Conservation (phyloP, 1,140 invertebrate species). For the Nebria ingens region DNA sequence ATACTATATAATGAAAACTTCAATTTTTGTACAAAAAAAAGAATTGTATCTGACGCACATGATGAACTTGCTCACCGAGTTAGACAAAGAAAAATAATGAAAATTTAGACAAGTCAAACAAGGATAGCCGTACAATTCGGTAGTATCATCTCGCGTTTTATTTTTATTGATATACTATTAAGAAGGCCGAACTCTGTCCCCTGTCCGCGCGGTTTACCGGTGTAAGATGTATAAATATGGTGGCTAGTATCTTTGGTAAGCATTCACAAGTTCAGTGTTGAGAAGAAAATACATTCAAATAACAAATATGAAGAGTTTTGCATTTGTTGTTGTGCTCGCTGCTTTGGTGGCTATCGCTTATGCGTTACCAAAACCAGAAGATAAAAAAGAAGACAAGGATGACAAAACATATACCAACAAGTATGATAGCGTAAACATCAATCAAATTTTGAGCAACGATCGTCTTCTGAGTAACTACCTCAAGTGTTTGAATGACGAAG, state of each 20-base stretch:
- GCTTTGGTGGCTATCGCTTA: constrained; percentile 17
- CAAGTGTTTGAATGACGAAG: constrained; percentile 42
- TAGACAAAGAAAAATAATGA: too few relatives aligned
- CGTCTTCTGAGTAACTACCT: constrained; percentile 41
- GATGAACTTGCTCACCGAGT: too few relatives aligned
- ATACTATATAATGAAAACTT: too few relatives aligned
- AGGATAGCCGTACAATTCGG: too few relatives aligned
- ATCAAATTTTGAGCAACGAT: constrained; percentile 40
- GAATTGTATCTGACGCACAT: too few relatives aligned
- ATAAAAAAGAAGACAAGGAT: too few relatives aligned
- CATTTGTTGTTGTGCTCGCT: constrained; percentile 6
- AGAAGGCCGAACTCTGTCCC: too few relatives aligned
- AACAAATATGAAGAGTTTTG: not conserved
- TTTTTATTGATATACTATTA: too few relatives aligned
- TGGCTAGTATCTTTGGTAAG: not conserved
- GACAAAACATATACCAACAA: constrained; percentile 45
- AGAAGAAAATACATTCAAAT: not conserved
- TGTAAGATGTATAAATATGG: not conserved
- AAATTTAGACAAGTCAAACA: too few relatives aligned
- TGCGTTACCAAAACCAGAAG: constrained; percentile 22
- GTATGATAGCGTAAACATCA: constrained; percentile 43
- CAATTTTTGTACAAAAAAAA: too few relatives aligned
- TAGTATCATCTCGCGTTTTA: too few relatives aligned
- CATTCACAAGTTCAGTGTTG: not conserved
- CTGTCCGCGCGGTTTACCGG: not conserved